Percentiles rank a stretch among this genome's conserved stretches.
Conservation (phyloP, 2,797 vertebrate species). For the Tangara arthus region DNA sequence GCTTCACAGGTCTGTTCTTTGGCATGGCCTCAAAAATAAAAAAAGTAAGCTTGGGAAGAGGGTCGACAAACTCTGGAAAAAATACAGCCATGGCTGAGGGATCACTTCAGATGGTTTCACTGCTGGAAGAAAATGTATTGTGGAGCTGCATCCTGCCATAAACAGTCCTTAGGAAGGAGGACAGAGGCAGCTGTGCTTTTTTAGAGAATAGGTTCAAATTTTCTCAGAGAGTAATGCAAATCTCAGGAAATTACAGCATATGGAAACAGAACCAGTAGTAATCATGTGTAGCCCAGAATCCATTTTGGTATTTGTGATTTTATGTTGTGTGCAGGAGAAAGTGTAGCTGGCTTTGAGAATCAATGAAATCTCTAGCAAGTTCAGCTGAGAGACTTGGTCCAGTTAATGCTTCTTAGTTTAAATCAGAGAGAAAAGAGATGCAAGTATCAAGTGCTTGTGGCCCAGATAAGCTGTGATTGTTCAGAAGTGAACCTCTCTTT, state of each 20-base stretch:
- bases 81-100: neutral
- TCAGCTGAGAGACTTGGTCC: neutral
- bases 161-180: neutral
- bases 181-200: neutral
- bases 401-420: neutral
- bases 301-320: neutral
- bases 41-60: neutral
- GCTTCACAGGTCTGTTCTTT: neutral
- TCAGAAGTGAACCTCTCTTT: neutral
- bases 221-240: neutral
- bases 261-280: neutral
- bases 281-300: neutral
- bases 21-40: neutral
- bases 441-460: neutral
- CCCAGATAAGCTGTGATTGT: neutral
- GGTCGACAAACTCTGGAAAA: neutral
- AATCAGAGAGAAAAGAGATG: neutral
- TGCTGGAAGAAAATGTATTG: neutral
- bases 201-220: neutral
- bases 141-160: neutral
- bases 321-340: rapidly evolving
- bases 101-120: neutral
- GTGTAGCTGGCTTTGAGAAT: neutral
- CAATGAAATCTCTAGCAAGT: neutral
- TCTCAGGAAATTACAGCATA: neutral